These are phyloP conservation scores for Aphyosemion australe DNA, from an alignment of 2,113 vertebrate species.

Conservation along the genomic window DNA sequence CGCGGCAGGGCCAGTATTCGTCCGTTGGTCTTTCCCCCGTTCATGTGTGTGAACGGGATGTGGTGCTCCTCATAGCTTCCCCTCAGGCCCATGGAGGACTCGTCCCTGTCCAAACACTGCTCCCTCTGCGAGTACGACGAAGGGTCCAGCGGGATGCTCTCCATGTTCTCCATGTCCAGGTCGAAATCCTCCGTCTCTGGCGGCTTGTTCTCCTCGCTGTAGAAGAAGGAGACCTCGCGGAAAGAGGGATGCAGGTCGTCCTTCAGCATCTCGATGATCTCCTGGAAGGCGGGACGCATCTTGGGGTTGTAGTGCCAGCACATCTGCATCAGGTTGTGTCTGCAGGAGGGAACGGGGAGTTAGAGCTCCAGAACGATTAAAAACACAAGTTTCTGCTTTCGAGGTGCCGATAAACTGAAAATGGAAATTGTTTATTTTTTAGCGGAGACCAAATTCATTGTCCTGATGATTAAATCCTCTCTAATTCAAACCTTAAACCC, in stretches of 20 bases:
- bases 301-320: constrained; percentile 99
- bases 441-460: background rate
- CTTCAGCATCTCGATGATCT: constrained; percentile 93
- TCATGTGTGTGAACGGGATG: constrained; percentile 95
- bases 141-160: constrained; percentile 94
- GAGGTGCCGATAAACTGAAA: background rate
- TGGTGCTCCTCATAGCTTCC: constrained; percentile 92
- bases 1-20: constrained; percentile 88
- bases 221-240: constrained; percentile 94
- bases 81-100: constrained; percentile 84
- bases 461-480: background rate
- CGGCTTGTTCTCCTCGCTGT: constrained; percentile 96
- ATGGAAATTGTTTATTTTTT: background rate
- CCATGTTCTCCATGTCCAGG: constrained; percentile 97
- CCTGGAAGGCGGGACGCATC: constrained; percentile 92
- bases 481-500: background rate
- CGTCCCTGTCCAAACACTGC: constrained; percentile 81
- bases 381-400: background rate
- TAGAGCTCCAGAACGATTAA: background rate
- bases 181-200: constrained; percentile 92
- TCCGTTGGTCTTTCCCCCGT: constrained; percentile 94
- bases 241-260: constrained; percentile 93
- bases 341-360: constrained; percentile 40
- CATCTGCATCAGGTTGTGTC: constrained; percentile 95
- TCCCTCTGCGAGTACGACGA: constrained; percentile 90